Evolutionary conservation across 2,797 vertebrate species (phyloP), one percentile per base, ranked within the genome.

Genomic region (Dipus sagitta): DNA sequence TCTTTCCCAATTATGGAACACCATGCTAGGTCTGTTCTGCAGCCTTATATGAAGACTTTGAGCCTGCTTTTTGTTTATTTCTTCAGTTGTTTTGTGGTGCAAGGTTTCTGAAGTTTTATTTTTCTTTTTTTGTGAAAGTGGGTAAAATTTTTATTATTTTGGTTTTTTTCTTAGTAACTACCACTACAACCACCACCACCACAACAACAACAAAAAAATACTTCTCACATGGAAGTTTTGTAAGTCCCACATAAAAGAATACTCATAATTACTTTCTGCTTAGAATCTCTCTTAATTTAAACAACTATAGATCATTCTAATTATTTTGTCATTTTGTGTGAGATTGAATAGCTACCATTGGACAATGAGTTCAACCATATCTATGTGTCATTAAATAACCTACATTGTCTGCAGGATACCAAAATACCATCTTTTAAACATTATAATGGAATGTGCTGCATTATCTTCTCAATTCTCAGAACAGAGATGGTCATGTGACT

Each of bases 381-480:
- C 71, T 62, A 12, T 65, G 6, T 72, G 2, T 58, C 52, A n/a
- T 91, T 93, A 90, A 86, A 5, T 81, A n/a, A n/a, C 72, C 30
- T 76, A 82, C 23, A 95, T 47, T 71, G 47, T 86, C 14, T 47
- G 0, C 42, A n/a, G 60, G 42, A n/a, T 2, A 82, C 1, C 13
- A 94, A 78, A 91, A 30, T 72, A 84, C 88, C 8, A 80, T 32
- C 76, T 91, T 93, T 79, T 24, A 77, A 92, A 88, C 54, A 86
- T 62, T 4, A 15, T 30, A 88, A 52, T 82, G 7, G 12, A 92
- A 34, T 20, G 9, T 24, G 2, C 86, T 89, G 93, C 95, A 92
- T 54, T 95, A 71, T 91, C 79, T 90, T 93, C 94, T 20, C 2
- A 34, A n/a, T 88, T 34, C 4, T 92, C 54, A 95, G 86, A 58